Base-by-base conservation (phyloP, 2,797 vertebrate species). In the Phoeniculus purpureus region DNA sequence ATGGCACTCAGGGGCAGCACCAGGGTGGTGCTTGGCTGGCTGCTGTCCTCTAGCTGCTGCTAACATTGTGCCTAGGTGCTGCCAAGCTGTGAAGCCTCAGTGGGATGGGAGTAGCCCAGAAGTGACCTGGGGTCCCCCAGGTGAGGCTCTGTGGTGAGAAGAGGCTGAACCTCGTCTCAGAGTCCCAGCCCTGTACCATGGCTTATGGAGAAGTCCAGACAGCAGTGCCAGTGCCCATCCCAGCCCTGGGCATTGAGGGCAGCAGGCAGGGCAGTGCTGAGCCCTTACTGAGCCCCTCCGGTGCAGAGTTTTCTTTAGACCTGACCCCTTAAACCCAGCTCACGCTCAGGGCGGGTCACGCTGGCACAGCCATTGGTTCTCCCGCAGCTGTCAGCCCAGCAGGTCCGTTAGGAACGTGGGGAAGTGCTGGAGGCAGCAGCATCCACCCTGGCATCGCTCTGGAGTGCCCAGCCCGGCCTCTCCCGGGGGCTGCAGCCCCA, bases 191-290 rank as follows among this genome's bases (percentile, higher is more conserved):
- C 58, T 56, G 40, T 17, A 59, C 67, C 32, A 0, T 76, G 79
- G 21, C 43, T 55, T 19, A 16, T 0, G 0, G 74, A 56, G 78
- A 48, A 32, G 4, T 10, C 0, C 1, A 25, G 50, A 3, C 2
- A 56, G 13, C 9, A 29, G 67, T 60, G 11, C 4, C 25, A 52
- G 51, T 23, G 84, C 26, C 47, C 34, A 10, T 19, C 77, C n/a
- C 32, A 15, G 51, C 34, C 31, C 48, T 0, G 1, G 59, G 52
- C 19, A 5, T n/a, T 3, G 22, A 2, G 14, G 58, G 31, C 60
- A 59, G 75, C 25, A 9, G 32, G 3, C 2, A 29, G 26, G 21
- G 47, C 66, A 82, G 48, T 15, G 40, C 72, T 26, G 64, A 60
- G n/a, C 16, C 29, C 22, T 12, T 1, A 10, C 12, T 0, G 18